A percentile compares a stretch with the other conserved stretches of the same genome.
Conservation (phyloP, 1,140 invertebrate species). For the Penaeus chinensis region DNA sequence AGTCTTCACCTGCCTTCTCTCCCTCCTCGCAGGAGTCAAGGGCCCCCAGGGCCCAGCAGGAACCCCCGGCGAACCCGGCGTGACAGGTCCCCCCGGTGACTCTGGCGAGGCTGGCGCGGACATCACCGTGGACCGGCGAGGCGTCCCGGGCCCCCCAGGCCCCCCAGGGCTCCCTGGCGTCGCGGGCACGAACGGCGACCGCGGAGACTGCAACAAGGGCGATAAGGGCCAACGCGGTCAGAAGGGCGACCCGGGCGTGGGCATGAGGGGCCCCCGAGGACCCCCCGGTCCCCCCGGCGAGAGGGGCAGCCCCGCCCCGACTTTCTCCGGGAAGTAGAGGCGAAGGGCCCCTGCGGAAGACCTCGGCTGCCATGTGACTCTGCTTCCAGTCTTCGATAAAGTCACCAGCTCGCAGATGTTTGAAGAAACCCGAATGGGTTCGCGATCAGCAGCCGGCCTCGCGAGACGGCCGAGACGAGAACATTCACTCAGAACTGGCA, state of each 20-base stretch:
- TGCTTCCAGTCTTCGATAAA: too few relatives aligned
- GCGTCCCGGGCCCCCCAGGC: constrained; percentile 31
- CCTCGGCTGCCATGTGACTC: too few relatives aligned
- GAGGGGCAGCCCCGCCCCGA: constrained; percentile 8
- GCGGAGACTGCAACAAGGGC: constrained; percentile 42
- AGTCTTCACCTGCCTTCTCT: not conserved
- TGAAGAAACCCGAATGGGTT: too few relatives aligned
- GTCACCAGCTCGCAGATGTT: too few relatives aligned
- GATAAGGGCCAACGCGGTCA: constrained; percentile 17
- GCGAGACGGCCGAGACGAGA: too few relatives aligned
- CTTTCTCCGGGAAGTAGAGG: not conserved
- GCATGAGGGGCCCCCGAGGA: not conserved
- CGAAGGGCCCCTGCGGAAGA: too few relatives aligned
- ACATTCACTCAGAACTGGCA: too few relatives aligned
- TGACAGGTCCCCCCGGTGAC: constrained; percentile 1
- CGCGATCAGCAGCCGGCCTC: too few relatives aligned
- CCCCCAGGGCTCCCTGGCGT: constrained; percentile 7
- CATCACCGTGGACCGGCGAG: constrained; percentile 1
- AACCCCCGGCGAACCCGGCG: not conserved
- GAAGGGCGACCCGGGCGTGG: constrained; percentile 34
- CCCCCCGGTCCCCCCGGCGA: constrained; percentile 1
- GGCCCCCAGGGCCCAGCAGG: constrained; percentile 30
- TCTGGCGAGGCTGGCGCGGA: constrained; percentile 1
- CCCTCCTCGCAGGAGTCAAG: constrained; percentile 22
- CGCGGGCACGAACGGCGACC: not conserved